Percentiles rank a stretch among this genome's conserved stretches.
Evolutionary conservation across 2,888 invertebrate genomes (phyloP).

Genomic region (Dinocampus coccinellae): DNA sequence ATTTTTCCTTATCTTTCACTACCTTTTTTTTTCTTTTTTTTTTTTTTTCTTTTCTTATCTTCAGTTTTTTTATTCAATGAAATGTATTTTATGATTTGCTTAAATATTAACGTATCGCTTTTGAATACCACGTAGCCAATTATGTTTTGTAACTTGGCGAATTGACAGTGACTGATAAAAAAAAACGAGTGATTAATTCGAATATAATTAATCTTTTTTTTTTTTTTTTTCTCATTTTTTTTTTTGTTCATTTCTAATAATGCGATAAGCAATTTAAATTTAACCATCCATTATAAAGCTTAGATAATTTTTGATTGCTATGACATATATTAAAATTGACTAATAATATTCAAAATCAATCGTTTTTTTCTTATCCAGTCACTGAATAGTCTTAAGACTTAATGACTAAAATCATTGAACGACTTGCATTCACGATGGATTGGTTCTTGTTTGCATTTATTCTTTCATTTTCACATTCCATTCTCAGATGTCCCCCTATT

Average conservation of each 20-base stretch:
- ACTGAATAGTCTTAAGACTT: slow-evolving; percentile 43
- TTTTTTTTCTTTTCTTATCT: neutral
- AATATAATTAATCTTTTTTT: slow-evolving; percentile 10
- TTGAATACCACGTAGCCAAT: slow-evolving; percentile 67
- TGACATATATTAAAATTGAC: neutral
- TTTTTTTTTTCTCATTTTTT: neutral
- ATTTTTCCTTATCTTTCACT: neutral
- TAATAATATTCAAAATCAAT: slow-evolving; percentile 24
- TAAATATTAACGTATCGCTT: slow-evolving; percentile 65
- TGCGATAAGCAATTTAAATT: neutral
- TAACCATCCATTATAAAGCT: neutral
- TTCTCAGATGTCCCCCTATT: slow-evolving; percentile 63
- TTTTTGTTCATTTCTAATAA: neutral
- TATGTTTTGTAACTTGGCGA: slow-evolving; percentile 49
- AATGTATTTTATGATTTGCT: slow-evolving; percentile 44
- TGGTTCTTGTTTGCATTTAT: slow-evolving; percentile 44
- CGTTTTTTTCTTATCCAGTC: slow-evolving; percentile 6
- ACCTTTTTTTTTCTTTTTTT: neutral
- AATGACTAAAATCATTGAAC: slow-evolving; percentile 48
- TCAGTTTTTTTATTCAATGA: neutral
- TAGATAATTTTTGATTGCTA: neutral
- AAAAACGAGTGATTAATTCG: slow-evolving; percentile 18
- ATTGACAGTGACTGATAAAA: slow-evolving; percentile 30
- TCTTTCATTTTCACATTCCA: slow-evolving; percentile 41
- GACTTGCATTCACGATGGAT: slow-evolving; percentile 53